Evolutionary conservation across 2,113 vertebrate species (phyloP).

Genomic region (Elachura formosa): DNA sequence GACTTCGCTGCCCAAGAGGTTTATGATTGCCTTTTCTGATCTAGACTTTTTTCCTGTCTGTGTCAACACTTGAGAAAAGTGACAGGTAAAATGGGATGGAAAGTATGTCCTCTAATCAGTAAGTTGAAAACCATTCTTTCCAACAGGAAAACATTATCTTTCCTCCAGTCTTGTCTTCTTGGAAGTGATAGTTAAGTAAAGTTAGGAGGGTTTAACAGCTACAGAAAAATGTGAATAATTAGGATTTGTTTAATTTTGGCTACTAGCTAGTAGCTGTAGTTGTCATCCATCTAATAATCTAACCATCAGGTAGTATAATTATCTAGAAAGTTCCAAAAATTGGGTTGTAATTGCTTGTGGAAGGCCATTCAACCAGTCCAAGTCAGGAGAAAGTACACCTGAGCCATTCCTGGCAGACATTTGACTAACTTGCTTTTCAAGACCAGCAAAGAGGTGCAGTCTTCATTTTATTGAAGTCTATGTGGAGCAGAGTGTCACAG

Average conservation of each 20-base stretch:
- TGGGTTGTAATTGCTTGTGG: neutral
- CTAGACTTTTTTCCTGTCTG: neutral
- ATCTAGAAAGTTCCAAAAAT: neutral
- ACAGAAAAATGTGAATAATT: neutral
- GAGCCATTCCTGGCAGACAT: neutral
- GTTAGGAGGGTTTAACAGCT: neutral
- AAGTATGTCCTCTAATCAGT: neutral
- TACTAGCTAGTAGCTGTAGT: neutral
- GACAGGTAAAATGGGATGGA: neutral
- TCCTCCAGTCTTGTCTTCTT: neutral
- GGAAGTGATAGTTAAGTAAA: neutral
- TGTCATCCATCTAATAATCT: neutral
- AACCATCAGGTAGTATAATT: neutral
- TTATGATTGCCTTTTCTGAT: neutral
- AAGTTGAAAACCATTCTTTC: neutral
- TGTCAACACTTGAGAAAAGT: neutral
- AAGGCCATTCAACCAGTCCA: neutral
- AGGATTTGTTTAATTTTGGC: neutral
- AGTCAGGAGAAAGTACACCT: neutral
- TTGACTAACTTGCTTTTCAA: neutral
- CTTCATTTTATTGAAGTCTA: neutral
- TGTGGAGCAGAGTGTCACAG: neutral
- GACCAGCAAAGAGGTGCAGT: neutral
- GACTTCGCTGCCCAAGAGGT: neutral
- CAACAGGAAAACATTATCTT: neutral